These are phyloP conservation scores for Hyphantria cunea DNA, from an alignment of 1,140 invertebrate species.

Conservation along the genomic window DNA sequence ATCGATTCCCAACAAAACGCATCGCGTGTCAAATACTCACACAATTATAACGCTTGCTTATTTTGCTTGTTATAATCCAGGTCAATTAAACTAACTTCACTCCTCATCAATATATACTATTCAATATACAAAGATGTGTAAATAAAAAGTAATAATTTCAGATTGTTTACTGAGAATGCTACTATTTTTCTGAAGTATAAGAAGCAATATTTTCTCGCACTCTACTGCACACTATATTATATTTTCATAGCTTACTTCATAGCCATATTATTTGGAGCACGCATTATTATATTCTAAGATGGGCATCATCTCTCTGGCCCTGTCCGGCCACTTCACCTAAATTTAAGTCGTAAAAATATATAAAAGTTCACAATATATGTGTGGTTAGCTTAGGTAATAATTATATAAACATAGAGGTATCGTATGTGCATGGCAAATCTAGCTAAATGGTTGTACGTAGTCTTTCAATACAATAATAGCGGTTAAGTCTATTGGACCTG, in stretches of 20 bases:
- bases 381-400: conserved; percentile 70
- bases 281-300: conserved; percentile 48
- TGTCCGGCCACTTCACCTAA: conserved; percentile 48
- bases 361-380: conserved; percentile 71
- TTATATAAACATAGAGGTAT: conserved; percentile 25
- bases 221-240: conserved; percentile 60
- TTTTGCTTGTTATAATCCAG: conserved; percentile 33
- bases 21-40: conserved; percentile 27
- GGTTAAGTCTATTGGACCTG: conserved; percentile 55
- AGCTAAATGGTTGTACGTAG: conserved; percentile 79
- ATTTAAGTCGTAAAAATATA: conserved; percentile 54
- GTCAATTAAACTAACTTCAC: conserved; percentile 57
- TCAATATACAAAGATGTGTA: conserved; percentile 70
- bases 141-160: conserved; percentile 70
- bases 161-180: conserved; percentile 67
- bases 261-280: conserved; percentile 54
- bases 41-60: conserved; percentile 39
- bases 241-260: conserved; percentile 74
- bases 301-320: conserved; percentile 35
- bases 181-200: conserved; percentile 71
- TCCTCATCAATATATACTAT: conserved; percentile 46
- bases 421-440: conserved; percentile 75
- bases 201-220: conserved; percentile 67
- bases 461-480: conserved; percentile 77
- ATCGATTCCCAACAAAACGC: conserved; percentile 21